These are phyloP conservation scores for Elaphurus davidianus DNA, from an alignment of 2,113 vertebrate species.

Conservation along the genomic window DNA sequence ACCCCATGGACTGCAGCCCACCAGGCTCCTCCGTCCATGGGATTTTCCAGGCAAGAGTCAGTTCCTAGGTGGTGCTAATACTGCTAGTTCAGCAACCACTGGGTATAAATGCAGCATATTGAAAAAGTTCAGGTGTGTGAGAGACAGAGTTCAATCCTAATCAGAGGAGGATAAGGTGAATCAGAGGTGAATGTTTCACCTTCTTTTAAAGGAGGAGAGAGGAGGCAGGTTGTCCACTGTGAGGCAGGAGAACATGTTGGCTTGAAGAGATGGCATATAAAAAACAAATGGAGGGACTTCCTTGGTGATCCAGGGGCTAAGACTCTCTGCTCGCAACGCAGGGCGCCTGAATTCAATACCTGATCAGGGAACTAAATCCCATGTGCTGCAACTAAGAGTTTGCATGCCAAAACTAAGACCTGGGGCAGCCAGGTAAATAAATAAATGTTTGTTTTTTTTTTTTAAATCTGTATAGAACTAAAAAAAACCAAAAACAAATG, in stretches of 20 bases:
- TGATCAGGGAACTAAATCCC: neutral
- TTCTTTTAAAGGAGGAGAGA: neutral
- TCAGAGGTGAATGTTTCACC: neutral
- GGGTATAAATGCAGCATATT: neutral
- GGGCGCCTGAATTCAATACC: neutral
- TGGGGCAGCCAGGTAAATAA: neutral
- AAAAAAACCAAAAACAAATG: neutral
- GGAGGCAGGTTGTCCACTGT: neutral
- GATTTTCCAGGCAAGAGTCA: neutral
- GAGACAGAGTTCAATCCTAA: neutral
- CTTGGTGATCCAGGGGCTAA: neutral
- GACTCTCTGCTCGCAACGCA: neutral
- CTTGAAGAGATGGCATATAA: neutral
- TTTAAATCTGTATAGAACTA: neutral
- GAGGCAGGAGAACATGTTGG: neutral
- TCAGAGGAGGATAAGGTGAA: neutral
- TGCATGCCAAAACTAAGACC: neutral
- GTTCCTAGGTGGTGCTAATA: neutral
- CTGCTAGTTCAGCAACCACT: neutral
- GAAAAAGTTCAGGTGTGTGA: neutral
- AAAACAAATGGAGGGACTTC: neutral
- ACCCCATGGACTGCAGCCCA: no score
- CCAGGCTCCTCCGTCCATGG: no score
- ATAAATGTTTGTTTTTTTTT: neutral
- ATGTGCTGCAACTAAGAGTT: neutral